Conservation (phyloP, 2,113 vertebrate genomes). For the Microtus richardsoni region DNA sequence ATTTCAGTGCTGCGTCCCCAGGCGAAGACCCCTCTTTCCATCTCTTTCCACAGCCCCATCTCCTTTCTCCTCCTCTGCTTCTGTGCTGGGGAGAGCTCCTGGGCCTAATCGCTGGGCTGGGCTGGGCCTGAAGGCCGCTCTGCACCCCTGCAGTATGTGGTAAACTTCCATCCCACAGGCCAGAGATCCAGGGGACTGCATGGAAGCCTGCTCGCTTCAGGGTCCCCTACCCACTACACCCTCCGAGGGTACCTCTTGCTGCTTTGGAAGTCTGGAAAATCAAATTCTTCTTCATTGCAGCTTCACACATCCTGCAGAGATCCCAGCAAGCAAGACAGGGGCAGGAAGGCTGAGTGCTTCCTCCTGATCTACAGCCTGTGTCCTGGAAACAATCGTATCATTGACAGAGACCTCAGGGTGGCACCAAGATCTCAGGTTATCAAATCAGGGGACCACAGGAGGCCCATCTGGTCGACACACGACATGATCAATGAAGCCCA, state of each 20-base stretch:
- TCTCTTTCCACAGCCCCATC: fast-evolving
- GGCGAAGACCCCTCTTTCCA: fast-evolving
- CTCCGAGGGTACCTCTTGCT: fast-evolving
- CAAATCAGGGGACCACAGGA: neutral
- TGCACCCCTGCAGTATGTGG: neutral
- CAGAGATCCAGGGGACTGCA: too few species aligned
- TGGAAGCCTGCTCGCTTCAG: neutral
- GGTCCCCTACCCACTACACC: neutral
- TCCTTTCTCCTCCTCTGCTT: neutral
- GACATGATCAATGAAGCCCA: neutral
- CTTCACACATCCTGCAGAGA: too few species aligned
- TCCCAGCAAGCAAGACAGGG: neutral
- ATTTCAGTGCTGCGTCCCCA: neutral
- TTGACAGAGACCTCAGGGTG: too few species aligned
- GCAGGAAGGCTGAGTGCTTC: too few species aligned
- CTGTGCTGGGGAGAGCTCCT: neutral
- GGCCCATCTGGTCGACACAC: neutral
- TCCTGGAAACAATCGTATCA: neutral
- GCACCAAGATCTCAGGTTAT: neutral
- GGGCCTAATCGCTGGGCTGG: neutral
- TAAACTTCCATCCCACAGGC: neutral
- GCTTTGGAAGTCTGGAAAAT: neutral
- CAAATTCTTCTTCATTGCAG: neutral
- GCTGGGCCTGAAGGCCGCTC: neutral
- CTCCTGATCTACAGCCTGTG: neutral